phyloP scores from a whole-genome alignment of 2,113 vertebrate species.

The Ursus arctos region DNA sequence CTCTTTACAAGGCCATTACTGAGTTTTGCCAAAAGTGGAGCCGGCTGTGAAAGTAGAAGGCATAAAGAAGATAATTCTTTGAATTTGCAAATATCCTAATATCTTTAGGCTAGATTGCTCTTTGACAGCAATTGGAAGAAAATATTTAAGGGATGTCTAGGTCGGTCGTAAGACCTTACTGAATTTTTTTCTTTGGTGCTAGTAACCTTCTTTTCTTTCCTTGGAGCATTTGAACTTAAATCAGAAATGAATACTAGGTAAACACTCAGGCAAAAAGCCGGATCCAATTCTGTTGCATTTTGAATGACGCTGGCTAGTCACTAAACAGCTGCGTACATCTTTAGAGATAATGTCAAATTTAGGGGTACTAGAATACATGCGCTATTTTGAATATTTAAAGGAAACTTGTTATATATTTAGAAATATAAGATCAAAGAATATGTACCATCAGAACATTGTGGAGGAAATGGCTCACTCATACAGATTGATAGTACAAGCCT shows the following conservation, averaged over 20 bases:
- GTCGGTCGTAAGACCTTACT: background rate
- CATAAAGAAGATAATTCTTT: background rate
- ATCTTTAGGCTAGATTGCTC: background rate
- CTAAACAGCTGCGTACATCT: background rate
- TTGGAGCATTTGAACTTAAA: background rate
- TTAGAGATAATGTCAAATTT: background rate
- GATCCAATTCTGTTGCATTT: background rate
- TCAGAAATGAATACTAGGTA: background rate
- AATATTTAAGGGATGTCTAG: background rate
- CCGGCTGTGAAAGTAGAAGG: background rate
- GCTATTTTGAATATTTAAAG: background rate
- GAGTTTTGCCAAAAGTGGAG: constrained; percentile 16
- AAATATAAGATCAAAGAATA: background rate
- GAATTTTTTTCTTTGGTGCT: constrained; percentile 21
- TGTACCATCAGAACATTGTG: background rate
- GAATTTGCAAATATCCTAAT: background rate
- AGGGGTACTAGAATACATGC: background rate
- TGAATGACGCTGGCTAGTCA: background rate
- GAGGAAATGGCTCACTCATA: background rate
- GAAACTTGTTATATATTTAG: background rate
- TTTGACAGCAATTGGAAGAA: background rate
- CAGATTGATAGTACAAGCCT: background rate
- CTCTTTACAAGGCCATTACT: background rate
- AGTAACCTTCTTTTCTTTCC: constrained; percentile 5
- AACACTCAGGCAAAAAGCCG: background rate